Percentiles rank a stretch among this genome's conserved stretches.
Conservation (phyloP, 92 coral and sea anemone genomes). For the Paragorgia papillata region DNA sequence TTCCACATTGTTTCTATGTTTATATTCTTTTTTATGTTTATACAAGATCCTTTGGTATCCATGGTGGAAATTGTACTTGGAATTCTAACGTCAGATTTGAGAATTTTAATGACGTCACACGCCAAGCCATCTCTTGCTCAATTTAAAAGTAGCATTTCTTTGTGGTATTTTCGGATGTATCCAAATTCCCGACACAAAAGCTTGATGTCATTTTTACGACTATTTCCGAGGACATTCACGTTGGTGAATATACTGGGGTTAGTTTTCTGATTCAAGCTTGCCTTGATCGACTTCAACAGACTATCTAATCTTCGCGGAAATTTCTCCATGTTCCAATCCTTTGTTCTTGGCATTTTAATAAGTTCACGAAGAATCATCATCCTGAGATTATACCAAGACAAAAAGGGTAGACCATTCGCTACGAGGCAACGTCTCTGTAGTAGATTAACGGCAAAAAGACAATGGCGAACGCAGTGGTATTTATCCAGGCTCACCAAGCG, state of each 20-base stretch:
- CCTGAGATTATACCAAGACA: slow-evolving; percentile 18
- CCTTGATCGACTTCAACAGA: slow-evolving; percentile 12
- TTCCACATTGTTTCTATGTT: too few relatives aligned
- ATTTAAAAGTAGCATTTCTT: slow-evolving; percentile 1
- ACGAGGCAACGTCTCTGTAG: slow-evolving; percentile 8
- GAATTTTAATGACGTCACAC: too few relatives aligned
- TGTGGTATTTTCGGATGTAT: slow-evolving; percentile 15
- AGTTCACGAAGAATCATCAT: slow-evolving; percentile 17
- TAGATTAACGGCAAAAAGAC: slow-evolving; percentile 11
- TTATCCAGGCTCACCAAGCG: slow-evolving; percentile 15
- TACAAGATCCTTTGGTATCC: too few relatives aligned
- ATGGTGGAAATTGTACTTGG: too few relatives aligned
- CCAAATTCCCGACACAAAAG: slow-evolving; percentile 14
- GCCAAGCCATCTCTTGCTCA: background rate
- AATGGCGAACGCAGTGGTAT: slow-evolving; percentile 27
- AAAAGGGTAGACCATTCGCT: slow-evolving; percentile 10
- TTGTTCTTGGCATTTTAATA: slow-evolving; percentile 2
- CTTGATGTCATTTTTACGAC: slow-evolving; percentile 11
- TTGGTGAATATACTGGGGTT: slow-evolving; percentile 23
- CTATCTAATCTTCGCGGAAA: slow-evolving; percentile 19
- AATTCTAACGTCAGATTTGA: too few relatives aligned
- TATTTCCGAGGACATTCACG: slow-evolving; percentile 15
- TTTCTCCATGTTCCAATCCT: slow-evolving; percentile 11
- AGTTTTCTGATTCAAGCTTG: slow-evolving; percentile 1
- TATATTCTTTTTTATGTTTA: too few relatives aligned